Evolutionary conservation across 92 coral and sea anemone genomes (phyloP), one percentile per base, ranked within the genome.

Genomic region (Porites divaricata): DNA sequence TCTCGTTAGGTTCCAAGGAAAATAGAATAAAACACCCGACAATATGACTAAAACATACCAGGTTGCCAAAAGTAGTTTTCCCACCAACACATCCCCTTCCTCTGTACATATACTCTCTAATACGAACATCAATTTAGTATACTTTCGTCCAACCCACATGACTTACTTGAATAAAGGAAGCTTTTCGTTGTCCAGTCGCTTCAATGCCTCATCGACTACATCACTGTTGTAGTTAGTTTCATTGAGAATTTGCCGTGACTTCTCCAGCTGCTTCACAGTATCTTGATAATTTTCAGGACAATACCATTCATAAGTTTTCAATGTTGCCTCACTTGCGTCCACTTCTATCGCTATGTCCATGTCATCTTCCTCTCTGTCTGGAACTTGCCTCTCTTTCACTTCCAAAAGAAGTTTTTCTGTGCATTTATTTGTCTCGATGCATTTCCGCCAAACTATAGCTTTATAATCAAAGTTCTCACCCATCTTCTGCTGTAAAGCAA

Each of bases 401-500:
- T 83, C 91, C 57, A 8, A 14, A 48, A 83, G 72, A 12, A 83
- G 52, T 10, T 74, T 21, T 28, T n/a, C 4, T 11, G 79, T 2
- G 64, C 54, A 77, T 28, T 83, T 83, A 70, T 83, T 88, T 41
- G 52, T 62, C 24, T 88, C 91, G 45, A 88, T 83, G 17, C 49
- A 26, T 54, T 72, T 45, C 22, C 83, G 85, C 86, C 89, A 88
- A 26, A 50, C 7, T 6, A 74, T 1, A 2, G 52, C 83, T 75
- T 88, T 84, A n/a, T 15, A 71, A 54, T 88, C 85, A 8, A 23
- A 77, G 63, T 78, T 84, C 65, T 76, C 79, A 21, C 79, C 79
- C 91, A 88, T 88, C 52, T 88, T 88, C 52, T 28, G 77, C 12
- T 84, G 92, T 5, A 89, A 50, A 12, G 28, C 79, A 12, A 83